Evolutionary conservation across 1,140 invertebrate species (phyloP).

Genomic region (Acromyrmex echinatior): DNA sequence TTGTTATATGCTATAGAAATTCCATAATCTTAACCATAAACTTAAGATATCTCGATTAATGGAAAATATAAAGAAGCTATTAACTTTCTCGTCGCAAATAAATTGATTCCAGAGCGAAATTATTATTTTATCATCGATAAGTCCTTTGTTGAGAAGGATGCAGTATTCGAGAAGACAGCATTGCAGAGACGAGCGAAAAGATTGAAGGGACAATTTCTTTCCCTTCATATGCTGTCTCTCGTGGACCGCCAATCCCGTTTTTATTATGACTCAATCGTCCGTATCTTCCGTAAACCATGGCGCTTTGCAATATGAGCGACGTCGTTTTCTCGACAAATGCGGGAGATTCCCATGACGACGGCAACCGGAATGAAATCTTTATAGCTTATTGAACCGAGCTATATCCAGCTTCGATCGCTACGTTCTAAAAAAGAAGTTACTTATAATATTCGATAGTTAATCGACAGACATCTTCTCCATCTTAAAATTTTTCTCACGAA

Average conservation of each 20-base stretch:
- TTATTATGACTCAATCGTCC: conserved; percentile 72
- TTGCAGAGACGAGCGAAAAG: conserved; percentile 32
- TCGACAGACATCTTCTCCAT: not conserved
- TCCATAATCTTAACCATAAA: not conserved
- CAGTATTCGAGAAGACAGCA: not conserved
- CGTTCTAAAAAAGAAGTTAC: not conserved
- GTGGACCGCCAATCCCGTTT: conserved; percentile 66
- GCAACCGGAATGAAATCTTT: conserved; percentile 70
- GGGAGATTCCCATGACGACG: conserved; percentile 56
- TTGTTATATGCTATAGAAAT: not conserved
- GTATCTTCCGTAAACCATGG: conserved; percentile 58
- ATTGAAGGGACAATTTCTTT: conserved; percentile 63
- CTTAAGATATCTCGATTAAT: not conserved
- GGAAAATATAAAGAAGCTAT: conserved; percentile 4
- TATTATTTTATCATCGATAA: conserved; percentile 45
- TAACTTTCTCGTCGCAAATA: conserved; percentile 5
- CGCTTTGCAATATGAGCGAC: conserved; percentile 42
- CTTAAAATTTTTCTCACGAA: not conserved
- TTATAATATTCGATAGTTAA: conserved; percentile 16
- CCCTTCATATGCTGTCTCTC: conserved; percentile 53
- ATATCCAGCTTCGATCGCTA: conserved; percentile 12
- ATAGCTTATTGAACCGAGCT: conserved; percentile 59
- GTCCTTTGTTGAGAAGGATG: not conserved
- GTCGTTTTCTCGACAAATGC: conserved; percentile 61
- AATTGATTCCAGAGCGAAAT: conserved; percentile 27